Evolutionary conservation across 2,888 invertebrate genomes (phyloP), one percentile per base, ranked within the genome.

Genomic region (Lithophane leautieri): DNA sequence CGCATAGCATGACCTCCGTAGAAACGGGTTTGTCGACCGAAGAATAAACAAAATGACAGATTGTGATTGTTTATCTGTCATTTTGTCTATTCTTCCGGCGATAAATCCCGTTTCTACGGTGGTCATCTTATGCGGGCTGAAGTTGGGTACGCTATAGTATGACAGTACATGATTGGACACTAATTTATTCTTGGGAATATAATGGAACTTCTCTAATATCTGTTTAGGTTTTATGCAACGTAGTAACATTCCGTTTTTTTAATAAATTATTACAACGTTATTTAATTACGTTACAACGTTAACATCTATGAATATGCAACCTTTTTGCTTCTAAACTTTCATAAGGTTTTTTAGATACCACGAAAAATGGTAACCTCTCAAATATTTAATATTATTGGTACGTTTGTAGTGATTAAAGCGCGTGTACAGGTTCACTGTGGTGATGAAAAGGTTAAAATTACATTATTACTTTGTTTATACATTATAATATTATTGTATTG

Each of bases 101-200:
- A 34, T 34, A 34, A 34, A 34, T 34, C 34, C 34, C 34, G 34
- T 34, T 34, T 34, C 34, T 34, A 34, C 34, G 34, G 34, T 6
- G 4, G 34, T 34, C 34, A 34, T 34, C 6, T 6, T 34, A 34
- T 34, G 34, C 34, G 34, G 34, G 34, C 34, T 68, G 7, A 72
- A 54, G 50, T 68, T 79, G 50, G 66, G 67, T 82, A 80, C 72
- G 67, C 74, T 76, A 60, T 54, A 9, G 14, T 67, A 50, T 66
- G 60, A 60, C 61, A 60, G 70, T 79, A 70, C 73, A 70, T 2
- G n/a, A 56, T 78, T 83, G 25, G 44, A 79, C 25, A 54, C 14
- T 70, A 56, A 60, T 67, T 70, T 79, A 63, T 73, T 73, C 1
- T 78, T 72, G 19, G 6, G 2, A 72, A 58, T 72, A 60, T 78